Evolutionary conservation across 1,140 invertebrate species (phyloP).

Genomic region (Drosophila serrata): DNA sequence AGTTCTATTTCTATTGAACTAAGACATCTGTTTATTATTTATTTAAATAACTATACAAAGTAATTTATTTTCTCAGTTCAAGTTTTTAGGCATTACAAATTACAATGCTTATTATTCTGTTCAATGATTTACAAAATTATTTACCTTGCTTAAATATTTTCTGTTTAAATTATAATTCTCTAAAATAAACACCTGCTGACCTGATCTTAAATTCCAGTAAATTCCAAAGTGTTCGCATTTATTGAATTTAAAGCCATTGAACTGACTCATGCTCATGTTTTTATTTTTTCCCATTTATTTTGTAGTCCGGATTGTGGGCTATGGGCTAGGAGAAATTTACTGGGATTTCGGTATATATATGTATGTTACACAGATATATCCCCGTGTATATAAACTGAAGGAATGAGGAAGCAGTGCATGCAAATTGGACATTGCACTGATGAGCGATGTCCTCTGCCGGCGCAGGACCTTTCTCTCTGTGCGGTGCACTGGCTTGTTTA

Average conservation of each 20-base stretch:
- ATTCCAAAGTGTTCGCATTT: background rate
- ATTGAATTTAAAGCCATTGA: constrained; percentile 35
- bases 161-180: background rate
- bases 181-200: background rate
- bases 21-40: too few species aligned
- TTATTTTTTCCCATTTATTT: constrained; percentile 6
- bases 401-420: constrained; percentile 35
- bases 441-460: constrained; percentile 63
- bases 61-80: background rate
- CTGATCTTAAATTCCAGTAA: background rate
- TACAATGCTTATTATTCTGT: background rate
- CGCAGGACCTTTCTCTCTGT: constrained; percentile 36
- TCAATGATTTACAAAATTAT: background rate
- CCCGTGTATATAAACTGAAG: constrained; percentile 6
- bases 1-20: background rate
- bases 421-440: constrained; percentile 74
- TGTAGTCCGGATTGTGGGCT: constrained; percentile 17
- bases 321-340: constrained; percentile 10
- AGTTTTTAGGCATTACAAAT: background rate
- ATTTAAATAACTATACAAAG: background rate
- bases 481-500: constrained; percentile 73
- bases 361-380: too few species aligned
- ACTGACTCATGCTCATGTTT: background rate
- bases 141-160: background rate
- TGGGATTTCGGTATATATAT: constrained; percentile 3